Evolutionary conservation across 2,888 invertebrate species (phyloP).

Genomic region (Dasysyrphus tricinctus): DNA sequence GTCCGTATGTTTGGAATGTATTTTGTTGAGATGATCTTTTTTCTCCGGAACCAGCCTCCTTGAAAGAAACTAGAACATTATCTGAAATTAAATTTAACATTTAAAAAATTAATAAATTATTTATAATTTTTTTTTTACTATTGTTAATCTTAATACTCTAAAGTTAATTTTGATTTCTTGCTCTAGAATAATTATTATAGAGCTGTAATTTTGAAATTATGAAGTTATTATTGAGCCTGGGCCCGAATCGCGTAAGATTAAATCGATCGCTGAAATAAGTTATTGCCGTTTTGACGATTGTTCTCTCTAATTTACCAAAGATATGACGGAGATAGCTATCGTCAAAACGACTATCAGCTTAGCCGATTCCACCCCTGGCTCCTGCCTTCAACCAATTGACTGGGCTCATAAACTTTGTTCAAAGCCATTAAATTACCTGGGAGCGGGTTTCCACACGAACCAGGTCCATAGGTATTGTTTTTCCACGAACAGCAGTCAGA

Average conservation of each 20-base stretch:
- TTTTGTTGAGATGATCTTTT: slow-evolving; percentile 79
- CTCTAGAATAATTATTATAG: no score
- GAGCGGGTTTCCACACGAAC: slow-evolving; percentile 93
- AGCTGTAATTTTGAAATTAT: no score
- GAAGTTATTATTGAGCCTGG: no score
- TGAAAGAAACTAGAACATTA: slow-evolving; percentile 96
- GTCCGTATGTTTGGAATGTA: slow-evolving; percentile 87
- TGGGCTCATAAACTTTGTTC: not conserved
- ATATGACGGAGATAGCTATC: no score
- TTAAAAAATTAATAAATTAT: not conserved
- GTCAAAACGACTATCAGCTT: no score
- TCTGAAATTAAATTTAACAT: slow-evolving; percentile 83
- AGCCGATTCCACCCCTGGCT: no score
- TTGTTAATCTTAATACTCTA: not conserved
- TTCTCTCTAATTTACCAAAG: no score
- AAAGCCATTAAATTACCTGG: slow-evolving; percentile 84
- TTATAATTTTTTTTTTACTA: no score
- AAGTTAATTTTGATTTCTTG: not conserved
- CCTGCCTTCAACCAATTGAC: not conserved
- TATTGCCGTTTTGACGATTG: no score
- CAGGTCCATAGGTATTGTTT: slow-evolving; percentile 92
- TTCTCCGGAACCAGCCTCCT: slow-evolving; percentile 81
- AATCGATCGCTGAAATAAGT: no score
- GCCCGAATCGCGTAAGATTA: no score
- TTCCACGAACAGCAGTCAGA: slow-evolving; percentile 90